Conservation (phyloP, 2,113 vertebrate species). For the Sinocyclocheilus anshuiensis region DNA sequence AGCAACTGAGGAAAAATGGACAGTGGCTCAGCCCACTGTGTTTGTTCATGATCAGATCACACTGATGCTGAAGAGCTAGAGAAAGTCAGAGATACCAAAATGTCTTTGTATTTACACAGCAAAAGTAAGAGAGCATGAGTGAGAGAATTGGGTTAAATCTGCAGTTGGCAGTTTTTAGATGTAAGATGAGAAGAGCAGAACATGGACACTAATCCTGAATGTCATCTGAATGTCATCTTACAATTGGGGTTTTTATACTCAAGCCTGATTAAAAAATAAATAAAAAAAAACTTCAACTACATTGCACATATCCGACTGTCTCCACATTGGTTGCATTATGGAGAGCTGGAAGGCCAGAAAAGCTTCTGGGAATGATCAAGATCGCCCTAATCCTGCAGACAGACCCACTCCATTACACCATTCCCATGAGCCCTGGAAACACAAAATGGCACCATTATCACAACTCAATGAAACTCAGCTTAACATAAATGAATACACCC, state of each 20-base stretch:
- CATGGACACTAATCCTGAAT: slow-evolving; percentile 79
- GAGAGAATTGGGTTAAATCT: slow-evolving; percentile 61
- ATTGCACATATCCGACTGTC: not conserved
- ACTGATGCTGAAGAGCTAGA: not conserved
- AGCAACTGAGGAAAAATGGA: no score
- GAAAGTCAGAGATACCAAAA: not conserved
- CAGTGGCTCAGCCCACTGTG: no score
- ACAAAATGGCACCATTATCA: not conserved
- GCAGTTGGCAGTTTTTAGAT: slow-evolving; percentile 74
- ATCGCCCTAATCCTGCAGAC: slow-evolving; percentile 31
- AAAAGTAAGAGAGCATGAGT: slow-evolving; percentile 13
- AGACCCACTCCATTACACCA: not conserved
- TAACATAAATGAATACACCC: not conserved
- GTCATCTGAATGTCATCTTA: slow-evolving; percentile 75
- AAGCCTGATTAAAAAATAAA: slow-evolving; percentile 62
- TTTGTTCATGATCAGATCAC: no score
- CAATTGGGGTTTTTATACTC: slow-evolving; percentile 80
- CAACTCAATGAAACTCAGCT: not conserved
- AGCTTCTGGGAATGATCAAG: slow-evolving; percentile 45
- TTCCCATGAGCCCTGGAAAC: not conserved
- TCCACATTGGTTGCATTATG: slow-evolving; percentile 21
- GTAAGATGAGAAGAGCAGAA: slow-evolving; percentile 86
- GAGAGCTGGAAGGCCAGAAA: slow-evolving; percentile 26
- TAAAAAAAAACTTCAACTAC: slow-evolving; percentile 49
- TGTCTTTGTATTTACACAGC: slow-evolving; percentile 8